Conservation (phyloP, 2,888 invertebrate species). For the Microplitis manilae region DNA sequence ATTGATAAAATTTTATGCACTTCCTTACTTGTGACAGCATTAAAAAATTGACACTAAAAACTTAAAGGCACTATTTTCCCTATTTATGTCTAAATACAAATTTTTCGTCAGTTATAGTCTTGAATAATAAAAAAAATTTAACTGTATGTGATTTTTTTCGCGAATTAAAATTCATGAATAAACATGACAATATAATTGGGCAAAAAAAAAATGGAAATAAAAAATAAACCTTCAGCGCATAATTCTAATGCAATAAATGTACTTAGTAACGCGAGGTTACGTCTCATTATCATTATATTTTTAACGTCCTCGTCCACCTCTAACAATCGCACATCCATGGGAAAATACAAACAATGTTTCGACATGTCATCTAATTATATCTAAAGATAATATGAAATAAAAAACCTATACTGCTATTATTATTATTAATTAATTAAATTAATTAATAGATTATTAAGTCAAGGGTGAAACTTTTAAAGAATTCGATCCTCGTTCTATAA, state of each 20-base stretch:
- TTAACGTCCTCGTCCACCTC: neutral
- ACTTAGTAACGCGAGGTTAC: neutral
- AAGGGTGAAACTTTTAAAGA: neutral
- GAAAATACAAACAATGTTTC: neutral
- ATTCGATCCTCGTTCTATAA: neutral
- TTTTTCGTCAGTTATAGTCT: too few relatives aligned
- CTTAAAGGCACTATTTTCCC: too few relatives aligned
- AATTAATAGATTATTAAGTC: neutral
- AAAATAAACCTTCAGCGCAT: neutral
- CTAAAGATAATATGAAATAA: neutral
- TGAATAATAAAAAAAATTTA: too few relatives aligned
- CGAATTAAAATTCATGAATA: neutral
- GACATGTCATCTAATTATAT: neutral
- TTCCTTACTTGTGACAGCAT: too few relatives aligned
- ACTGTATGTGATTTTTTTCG: neutral
- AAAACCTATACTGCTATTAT: neutral
- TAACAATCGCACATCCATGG: neutral
- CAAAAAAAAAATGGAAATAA: neutral
- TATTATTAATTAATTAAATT: neutral
- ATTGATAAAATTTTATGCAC: too few relatives aligned
- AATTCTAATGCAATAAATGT: slow-evolving; percentile 1
- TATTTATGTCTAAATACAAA: too few relatives aligned
- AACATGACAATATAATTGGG: neutral
- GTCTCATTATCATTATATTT: slow-evolving; percentile 7
- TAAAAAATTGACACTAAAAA: too few relatives aligned